phyloP scores from a whole-genome alignment of 2,888 invertebrate species.

The Tipula helvola region DNA sequence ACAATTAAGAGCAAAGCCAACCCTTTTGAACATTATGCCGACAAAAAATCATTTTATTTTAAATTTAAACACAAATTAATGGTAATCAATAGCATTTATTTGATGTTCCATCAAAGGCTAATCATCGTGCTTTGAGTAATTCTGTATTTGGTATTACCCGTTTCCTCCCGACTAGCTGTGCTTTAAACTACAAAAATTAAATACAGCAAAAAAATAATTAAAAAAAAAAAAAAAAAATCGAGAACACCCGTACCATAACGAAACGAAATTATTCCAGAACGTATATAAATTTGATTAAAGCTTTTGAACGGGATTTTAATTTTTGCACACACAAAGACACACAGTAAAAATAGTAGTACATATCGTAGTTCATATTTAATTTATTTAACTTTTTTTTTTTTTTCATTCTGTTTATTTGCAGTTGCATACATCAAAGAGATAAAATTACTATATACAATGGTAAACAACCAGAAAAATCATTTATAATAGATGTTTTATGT shows the following conservation, averaged over 20 bases:
- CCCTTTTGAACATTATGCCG: too few species aligned
- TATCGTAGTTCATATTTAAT: not conserved
- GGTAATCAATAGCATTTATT: too few species aligned
- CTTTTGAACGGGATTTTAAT: not conserved
- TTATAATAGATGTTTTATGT: conserved; percentile 71
- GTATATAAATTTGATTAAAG: not conserved
- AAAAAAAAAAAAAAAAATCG: not conserved
- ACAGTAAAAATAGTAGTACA: not conserved
- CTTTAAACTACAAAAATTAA: too few species aligned
- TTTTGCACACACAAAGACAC: not conserved
- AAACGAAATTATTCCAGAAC: not conserved
- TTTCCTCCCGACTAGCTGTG: too few species aligned
- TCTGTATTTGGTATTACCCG: too few species aligned
- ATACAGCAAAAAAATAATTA: not conserved
- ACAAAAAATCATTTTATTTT: too few species aligned
- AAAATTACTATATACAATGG: conserved; percentile 79
- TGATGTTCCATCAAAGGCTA: too few species aligned
- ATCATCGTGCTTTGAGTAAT: too few species aligned
- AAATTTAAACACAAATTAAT: too few species aligned
- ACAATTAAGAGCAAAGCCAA: too few species aligned
- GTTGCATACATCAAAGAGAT: conserved; percentile 70
- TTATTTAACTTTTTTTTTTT: not conserved
- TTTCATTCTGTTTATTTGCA: conserved; percentile 25
- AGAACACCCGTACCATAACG: not conserved
- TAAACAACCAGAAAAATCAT: conserved; percentile 49